A percentile compares a stretch with the other conserved stretches of the same genome.
Evolutionary conservation across 2,888 invertebrate genomes (phyloP).

Genomic region (Eristalis arbustorum): DNA sequence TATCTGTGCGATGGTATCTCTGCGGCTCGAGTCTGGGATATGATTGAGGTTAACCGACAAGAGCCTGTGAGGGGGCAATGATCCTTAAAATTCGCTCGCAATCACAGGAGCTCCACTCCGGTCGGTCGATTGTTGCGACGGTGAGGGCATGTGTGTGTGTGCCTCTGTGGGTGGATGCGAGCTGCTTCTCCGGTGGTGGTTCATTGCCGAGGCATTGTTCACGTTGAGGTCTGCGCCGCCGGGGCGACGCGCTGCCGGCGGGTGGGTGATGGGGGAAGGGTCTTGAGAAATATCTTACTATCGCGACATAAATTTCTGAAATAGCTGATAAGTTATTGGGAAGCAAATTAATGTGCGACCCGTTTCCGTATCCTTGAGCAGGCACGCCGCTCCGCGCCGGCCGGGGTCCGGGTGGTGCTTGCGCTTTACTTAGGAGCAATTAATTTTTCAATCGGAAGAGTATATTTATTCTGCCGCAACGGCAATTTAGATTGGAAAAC

Average conservation of each 20-base stretch:
- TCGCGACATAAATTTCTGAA: slow-evolving; percentile 30
- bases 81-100: slow-evolving; percentile 63
- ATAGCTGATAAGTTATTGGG: slow-evolving; percentile 37
- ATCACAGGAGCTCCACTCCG: not conserved
- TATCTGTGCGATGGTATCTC: slow-evolving; percentile 44
- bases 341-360: slow-evolving; percentile 27
- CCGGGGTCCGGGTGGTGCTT: not conserved
- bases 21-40: slow-evolving; percentile 29
- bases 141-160: not conserved
- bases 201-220: slow-evolving; percentile 2
- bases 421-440: slow-evolving; percentile 3
- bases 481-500: slow-evolving; percentile 31
- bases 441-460: slow-evolving; percentile 51
- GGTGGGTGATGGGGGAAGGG: slow-evolving; percentile 1
- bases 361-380: slow-evolving; percentile 34
- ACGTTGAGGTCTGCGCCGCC: not conserved
- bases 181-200: not conserved
- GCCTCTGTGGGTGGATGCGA: not conserved
- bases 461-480: slow-evolving; percentile 25
- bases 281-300: slow-evolving; percentile 15
- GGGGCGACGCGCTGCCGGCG: not conserved
- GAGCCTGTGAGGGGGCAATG: slow-evolving; percentile 56
- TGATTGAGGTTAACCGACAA: slow-evolving; percentile 63
- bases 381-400: too few relatives aligned
- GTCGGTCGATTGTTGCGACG: not conserved